Conservation (phyloP, 1,140 invertebrate species). For the Bombyx mori region DNA sequence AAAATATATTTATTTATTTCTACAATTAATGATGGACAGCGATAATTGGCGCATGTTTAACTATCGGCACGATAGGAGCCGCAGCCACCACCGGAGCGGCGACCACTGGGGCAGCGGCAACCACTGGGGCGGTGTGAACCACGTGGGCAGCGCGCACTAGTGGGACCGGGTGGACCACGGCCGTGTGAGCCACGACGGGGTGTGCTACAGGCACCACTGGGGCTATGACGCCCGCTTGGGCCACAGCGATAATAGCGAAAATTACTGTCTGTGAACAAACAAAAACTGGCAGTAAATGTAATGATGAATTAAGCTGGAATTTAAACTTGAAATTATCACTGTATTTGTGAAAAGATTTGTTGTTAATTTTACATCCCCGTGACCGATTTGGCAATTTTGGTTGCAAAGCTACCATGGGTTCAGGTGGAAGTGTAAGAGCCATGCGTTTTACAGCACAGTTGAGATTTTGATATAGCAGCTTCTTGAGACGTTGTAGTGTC, state of each 20-base stretch:
- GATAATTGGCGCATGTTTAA: constrained; percentile 32
- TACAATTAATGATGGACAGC: constrained; percentile 44
- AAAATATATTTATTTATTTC: not conserved
- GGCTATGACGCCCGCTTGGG: constrained; percentile 43
- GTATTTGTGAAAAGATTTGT: too few species aligned
- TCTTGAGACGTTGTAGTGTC: too few species aligned
- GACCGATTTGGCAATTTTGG: too few species aligned
- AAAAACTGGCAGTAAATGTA: too few species aligned
- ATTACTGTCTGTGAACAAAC: constrained; percentile 40
- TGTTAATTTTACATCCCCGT: too few species aligned
- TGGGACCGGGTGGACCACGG: constrained; percentile 23
- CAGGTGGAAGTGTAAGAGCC: too few species aligned
- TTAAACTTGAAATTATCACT: too few species aligned
- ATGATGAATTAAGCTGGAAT: too few species aligned
- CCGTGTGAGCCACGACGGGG: constrained; percentile 36
- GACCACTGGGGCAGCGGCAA: constrained; percentile 27
- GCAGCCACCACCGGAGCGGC: constrained; percentile 40
- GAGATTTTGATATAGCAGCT: too few species aligned
- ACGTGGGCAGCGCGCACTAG: constrained; percentile 23
- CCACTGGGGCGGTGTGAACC: constrained; percentile 32
- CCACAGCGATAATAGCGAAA: constrained; percentile 39
- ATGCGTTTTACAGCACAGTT: too few species aligned
- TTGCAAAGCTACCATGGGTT: too few species aligned
- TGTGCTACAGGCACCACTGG: constrained; percentile 42
- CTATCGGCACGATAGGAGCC: constrained; percentile 26